Conservation (phyloP, 2,113 vertebrate genomes). For the Sapayoa aenigma region DNA sequence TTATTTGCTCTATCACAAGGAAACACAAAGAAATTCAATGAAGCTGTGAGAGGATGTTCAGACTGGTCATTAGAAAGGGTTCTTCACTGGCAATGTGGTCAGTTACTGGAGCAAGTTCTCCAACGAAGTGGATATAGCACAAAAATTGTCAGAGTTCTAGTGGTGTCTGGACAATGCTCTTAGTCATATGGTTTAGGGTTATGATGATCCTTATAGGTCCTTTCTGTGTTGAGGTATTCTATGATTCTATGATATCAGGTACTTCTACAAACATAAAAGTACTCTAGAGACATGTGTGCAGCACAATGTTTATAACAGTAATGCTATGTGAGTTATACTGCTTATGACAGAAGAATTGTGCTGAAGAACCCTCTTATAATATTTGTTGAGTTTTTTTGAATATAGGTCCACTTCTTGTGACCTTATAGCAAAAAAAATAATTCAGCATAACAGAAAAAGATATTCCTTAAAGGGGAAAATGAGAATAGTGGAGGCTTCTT, state of each 20-base stretch:
- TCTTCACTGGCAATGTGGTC: not conserved
- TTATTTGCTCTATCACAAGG: not conserved
- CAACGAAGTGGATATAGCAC: not conserved
- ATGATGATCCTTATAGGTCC: accelerated
- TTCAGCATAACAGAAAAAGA: not conserved
- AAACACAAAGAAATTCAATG: not conserved
- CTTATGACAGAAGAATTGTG: not conserved
- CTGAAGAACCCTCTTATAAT: not conserved
- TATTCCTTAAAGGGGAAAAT: not conserved
- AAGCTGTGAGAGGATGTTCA: not conserved
- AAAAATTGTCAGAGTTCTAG: not conserved
- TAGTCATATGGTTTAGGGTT: not conserved
- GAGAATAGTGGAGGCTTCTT: not conserved
- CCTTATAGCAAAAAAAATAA: not conserved
- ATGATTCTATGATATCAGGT: not conserved
- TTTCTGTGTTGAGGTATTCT: not conserved
- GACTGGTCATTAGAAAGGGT: not conserved
- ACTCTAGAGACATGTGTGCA: not conserved
- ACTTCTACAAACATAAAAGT: not conserved
- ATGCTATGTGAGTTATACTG: not conserved
- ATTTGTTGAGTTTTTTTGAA: not conserved
- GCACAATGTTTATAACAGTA: not conserved
- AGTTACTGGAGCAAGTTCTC: not conserved
- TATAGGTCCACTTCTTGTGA: not conserved
- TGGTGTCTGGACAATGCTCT: accelerated